Base-by-base conservation (phyloP, 2,888 invertebrate genomes). In the Colletes collaris region DNA sequence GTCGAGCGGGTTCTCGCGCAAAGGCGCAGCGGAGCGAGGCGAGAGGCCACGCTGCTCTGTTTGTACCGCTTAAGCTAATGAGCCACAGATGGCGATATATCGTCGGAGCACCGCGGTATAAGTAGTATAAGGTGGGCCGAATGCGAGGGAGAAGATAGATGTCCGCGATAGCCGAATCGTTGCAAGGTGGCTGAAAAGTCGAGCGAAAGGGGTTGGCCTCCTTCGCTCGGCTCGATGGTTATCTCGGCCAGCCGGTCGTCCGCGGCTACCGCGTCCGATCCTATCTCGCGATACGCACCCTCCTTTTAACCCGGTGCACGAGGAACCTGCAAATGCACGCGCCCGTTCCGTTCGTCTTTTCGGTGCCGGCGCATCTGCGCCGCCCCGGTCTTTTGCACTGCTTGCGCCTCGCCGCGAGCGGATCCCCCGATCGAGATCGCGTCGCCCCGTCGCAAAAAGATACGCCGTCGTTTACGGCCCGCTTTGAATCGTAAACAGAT, bases 21-120 rank as follows among this genome's bases (percentile, higher is more conserved):
- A 27, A 27, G 65, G 53, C 58, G 70, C 77, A 76, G 63, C 81
- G 86, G 73, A 77, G 79, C 83, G 78, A 83, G 81, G 82, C 77
- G 86, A 76, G 87, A 81, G 82, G 81, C 69, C 85, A 80, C 84
- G 76, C 82, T 55, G 50, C 64, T 82, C 89, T 88, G 88, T 90
- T 91, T 91, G 91, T 91, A 91, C 87, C 92, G 91, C 90, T 92
- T 92, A 92, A 89, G 90, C 91, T 92, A 92, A 92, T 91, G 92
- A 92, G 92, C 87, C 88, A 90, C 91, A 92, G 89, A 91, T 91
- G 91, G 87, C 76, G 85, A 90, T 88, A 89, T 89, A 87, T 87
- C 85, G 85, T 82, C 79, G 87, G 27, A 40, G 49, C 37, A 27
- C 27, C 50, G 72, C 62, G 78, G 65, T 35, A 59, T 46, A 13